Evolutionary conservation across 2,113 vertebrate genomes (phyloP).

Genomic region (Suricata suricatta): DNA sequence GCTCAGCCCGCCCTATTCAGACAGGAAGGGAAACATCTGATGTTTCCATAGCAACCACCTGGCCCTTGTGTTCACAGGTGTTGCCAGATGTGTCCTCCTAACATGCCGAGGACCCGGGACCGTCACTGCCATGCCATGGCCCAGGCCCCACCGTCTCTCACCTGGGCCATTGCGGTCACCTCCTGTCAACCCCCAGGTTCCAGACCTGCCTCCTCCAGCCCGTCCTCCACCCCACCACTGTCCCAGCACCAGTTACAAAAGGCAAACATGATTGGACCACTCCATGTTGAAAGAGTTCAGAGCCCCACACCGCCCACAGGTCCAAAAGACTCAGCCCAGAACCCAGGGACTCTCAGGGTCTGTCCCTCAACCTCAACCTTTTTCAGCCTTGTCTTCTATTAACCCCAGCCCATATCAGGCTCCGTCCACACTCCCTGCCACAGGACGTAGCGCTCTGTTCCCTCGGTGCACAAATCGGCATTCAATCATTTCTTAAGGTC

Average conservation of each 20-base stretch:
- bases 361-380: not conserved
- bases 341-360: too few relatives aligned
- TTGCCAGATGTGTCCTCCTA: not conserved
- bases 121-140: not conserved
- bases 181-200: not conserved
- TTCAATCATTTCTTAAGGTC: not conserved
- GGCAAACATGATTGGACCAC: not conserved
- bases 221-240: not conserved
- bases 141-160: not conserved
- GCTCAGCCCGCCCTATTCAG: not conserved
- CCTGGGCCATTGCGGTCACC: not conserved
- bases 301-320: not conserved
- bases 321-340: not conserved
- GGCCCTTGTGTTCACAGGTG: not conserved
- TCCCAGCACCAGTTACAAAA: not conserved
- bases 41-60: conserved; percentile 51
- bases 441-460: fast-evolving
- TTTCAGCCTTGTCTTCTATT: too few relatives aligned
- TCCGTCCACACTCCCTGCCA: not conserved
- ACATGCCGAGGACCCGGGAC: not conserved
- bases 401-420: not conserved
- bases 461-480: too few relatives aligned
- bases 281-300: not conserved
- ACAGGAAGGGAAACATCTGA: not conserved
- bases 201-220: too few relatives aligned